Base-by-base conservation (phyloP, 2,797 vertebrate species). In the Eulemur albifrons region DNA sequence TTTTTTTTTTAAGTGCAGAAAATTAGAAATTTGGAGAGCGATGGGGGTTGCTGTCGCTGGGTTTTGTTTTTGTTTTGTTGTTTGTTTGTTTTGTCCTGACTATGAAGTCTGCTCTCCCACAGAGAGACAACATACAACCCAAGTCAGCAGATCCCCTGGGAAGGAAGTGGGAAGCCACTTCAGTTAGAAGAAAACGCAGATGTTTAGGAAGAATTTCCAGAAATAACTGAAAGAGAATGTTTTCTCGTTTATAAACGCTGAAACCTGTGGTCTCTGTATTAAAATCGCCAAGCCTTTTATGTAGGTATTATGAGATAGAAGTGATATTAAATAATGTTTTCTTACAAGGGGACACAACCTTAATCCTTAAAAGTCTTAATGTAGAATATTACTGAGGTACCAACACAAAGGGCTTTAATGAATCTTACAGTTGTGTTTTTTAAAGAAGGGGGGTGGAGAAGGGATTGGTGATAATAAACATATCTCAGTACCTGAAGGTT, bases 21-120 rank as follows among this genome's bases (percentile, higher is more conserved):
- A 89, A 95, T 96, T 81, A 73, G 88, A 85, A 69, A 96, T 94
- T 92, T 67, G 92, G 88, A 90, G 61, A 94, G 23, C 30, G 14
- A 13, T 40, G 32, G 48, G 20, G 67, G 40, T 40, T 75, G 38
- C 65, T 23, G 4, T 75, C 48, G 25, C 70, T 30, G 57, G 40
- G 48, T 40, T 76, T 88, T 73, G 67, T 65, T 93, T 80, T 48
- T 25, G 21, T 45, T 54, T 73, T 85, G 75, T 80, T 92, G 45
- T 76, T 79, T 67, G 91, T 96, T 95, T 97, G 85, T 87, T 73
- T 93, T 80, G 38, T 63, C 43, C 45, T 63, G 61, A 59, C 77
- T 85, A 8, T 89, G 95, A 89, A 97, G 90, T 98, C 90, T 83
- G 76, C 57, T 77, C 73, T 89, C 80, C 73, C 89, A 95, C 69